Base-by-base conservation (phyloP, 2,888 invertebrate genomes). In the Ecdyonurus torrentis region DNA sequence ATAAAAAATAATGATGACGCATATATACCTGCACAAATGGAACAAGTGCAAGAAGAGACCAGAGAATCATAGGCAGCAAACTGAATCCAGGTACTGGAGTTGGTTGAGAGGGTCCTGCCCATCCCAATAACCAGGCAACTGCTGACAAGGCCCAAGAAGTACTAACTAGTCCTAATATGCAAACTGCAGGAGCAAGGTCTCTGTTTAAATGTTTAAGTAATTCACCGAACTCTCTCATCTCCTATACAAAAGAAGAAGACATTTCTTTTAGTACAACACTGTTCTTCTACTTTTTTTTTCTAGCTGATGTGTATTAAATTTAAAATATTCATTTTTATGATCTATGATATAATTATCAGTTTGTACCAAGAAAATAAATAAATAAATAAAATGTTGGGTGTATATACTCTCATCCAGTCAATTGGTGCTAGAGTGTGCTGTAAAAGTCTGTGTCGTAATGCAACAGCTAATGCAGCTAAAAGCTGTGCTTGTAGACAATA, bases 401-500 rank as follows among this genome's bases (percentile, higher is more conserved):
- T n/a, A n/a, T n/a, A 71, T 73, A 87, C 89, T 72, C 84, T 81
- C 85, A 90, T 89, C 87, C 89, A 90, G 68, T 87, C 85, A 18
- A 86, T 73, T 0, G 87, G 82, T 25, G 84, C 80, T 59, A 88
- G 82, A 19, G 85, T 83, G 69, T 86, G 81, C 71, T 89, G 86
- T 2, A 88, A 75, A 58, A 90, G 74, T 68, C 88, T 84, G 61
- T 84, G 84, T 67, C 83, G 82, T 24, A 90, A 75, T 70, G 87
- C 86, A 69, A 83, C 80, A 60, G 90, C 78, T 71, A 89, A 89
- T 0, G 86, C 84, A 65, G 85, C 83, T 66, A 91, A 72, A 63
- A 91, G 75, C 72, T 89, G 87, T 60, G 87, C 88, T 76, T 91
- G 89, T 23, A 91, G 78, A 69, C 89, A 89, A 73, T 90, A 91